phyloP scores from a whole-genome alignment of 2,888 invertebrate species.

The Teinopalpus imperialis region DNA sequence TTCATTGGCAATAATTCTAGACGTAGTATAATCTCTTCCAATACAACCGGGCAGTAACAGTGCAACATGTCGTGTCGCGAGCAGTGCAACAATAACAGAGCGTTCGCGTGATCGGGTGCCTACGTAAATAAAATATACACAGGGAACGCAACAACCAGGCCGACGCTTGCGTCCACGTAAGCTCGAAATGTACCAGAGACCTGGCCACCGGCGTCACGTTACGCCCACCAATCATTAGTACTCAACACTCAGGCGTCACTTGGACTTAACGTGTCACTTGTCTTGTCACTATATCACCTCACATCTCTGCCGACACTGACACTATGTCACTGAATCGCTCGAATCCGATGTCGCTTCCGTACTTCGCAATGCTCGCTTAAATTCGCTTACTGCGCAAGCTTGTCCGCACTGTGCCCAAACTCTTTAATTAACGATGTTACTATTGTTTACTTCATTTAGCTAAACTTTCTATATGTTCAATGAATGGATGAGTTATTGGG shows the following conservation, averaged over 20 bases:
- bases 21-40: neutral
- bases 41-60: conserved; percentile 7
- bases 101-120: conserved; percentile 64
- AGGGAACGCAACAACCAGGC: conserved; percentile 28
- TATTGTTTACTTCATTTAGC: too few species aligned
- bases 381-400: too few species aligned
- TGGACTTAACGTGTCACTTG: conserved; percentile 1
- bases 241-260: conserved; percentile 3
- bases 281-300: conserved; percentile 8
- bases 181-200: conserved; percentile 4
- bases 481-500: too few species aligned
- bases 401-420: too few species aligned
- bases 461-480: too few species aligned
- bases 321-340: neutral
- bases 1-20: conserved; percentile 10
- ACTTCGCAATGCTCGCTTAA: too few species aligned
- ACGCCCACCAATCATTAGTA: neutral
- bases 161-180: conserved; percentile 1
- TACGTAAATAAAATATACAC: conserved; percentile 55
- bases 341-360: neutral
- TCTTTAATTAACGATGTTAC: too few species aligned
- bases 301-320: conserved; percentile 1
- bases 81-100: conserved; percentile 19
- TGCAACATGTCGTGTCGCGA: neutral
- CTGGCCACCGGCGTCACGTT: neutral